Evolutionary conservation across 2,797 vertebrate species (phyloP).

Genomic region (Arrhamphus sclerolepis): DNA sequence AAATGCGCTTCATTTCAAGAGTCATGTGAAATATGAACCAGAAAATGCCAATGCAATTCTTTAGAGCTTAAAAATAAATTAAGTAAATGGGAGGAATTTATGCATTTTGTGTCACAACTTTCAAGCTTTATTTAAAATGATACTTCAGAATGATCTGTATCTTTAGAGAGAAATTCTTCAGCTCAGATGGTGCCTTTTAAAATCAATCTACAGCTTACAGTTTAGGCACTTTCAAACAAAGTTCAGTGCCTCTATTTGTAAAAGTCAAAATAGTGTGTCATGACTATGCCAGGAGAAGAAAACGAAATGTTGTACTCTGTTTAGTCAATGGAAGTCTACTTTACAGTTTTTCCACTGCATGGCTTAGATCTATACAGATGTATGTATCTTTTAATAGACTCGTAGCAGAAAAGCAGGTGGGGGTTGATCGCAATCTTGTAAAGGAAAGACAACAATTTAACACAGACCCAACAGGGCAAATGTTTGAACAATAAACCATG

Average conservation of each 20-base stretch:
- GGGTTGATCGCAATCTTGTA: not conserved
- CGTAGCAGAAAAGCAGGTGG: not conserved
- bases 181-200: not conserved
- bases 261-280: not conserved
- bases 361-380: not conserved
- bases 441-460: constrained; percentile 3
- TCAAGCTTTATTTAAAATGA: constrained; percentile 6
- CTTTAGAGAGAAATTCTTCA: constrained; percentile 1
- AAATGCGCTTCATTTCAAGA: constrained; percentile 31
- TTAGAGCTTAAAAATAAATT: not conserved
- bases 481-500: not conserved
- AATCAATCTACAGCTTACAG: constrained; percentile 10
- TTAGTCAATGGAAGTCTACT: not conserved
- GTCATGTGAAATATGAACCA: constrained; percentile 29
- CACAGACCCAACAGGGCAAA: not conserved
- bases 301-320: not conserved
- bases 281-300: too few species aligned
- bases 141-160: not conserved
- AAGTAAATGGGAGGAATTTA: too few species aligned
- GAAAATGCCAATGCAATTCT: constrained; percentile 20
- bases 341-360: not conserved
- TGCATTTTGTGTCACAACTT: constrained; percentile 10
- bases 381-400: constrained; percentile 17
- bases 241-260: constrained; percentile 12
- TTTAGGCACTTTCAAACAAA: constrained; percentile 2